phyloP scores from a whole-genome alignment of 2,888 invertebrate genomes.

The Nezara viridula region DNA sequence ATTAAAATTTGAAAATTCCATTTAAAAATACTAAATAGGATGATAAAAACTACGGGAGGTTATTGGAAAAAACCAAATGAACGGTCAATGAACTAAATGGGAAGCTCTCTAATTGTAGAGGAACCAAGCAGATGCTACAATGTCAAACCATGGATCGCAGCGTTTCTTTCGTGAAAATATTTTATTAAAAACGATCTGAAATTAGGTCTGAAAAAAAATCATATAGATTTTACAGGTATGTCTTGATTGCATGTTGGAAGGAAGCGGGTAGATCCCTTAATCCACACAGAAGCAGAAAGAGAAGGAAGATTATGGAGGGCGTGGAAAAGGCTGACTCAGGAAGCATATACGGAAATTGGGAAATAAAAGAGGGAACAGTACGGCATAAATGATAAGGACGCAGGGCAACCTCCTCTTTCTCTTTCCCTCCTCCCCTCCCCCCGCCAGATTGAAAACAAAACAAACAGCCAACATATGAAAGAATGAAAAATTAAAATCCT shows the following conservation, averaged over 20 bases:
- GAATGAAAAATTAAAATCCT: not conserved
- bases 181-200: too few relatives aligned
- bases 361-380: conserved; percentile 36
- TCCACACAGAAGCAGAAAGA: conserved; percentile 22
- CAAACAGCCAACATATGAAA: not conserved
- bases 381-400: conserved; percentile 38
- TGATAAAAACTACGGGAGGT: too few relatives aligned
- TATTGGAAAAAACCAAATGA: too few relatives aligned
- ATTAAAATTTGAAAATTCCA: too few relatives aligned
- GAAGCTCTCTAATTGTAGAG: too few relatives aligned
- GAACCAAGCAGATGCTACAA: too few relatives aligned
- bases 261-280: not conserved
- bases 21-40: too few relatives aligned
- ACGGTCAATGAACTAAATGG: too few relatives aligned
- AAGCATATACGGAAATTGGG: conserved; percentile 46
- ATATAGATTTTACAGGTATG: not conserved
- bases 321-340: conserved; percentile 35
- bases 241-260: not conserved
- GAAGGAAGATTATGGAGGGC: conserved; percentile 26
- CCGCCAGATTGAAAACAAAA: not conserved
- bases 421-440: not conserved
- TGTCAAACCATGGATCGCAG: too few relatives aligned
- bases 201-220: too few relatives aligned
- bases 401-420: not conserved
- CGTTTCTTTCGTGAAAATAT: too few relatives aligned